Conservation (phyloP, 2,888 invertebrate genomes). For the Morpho deidamia region DNA sequence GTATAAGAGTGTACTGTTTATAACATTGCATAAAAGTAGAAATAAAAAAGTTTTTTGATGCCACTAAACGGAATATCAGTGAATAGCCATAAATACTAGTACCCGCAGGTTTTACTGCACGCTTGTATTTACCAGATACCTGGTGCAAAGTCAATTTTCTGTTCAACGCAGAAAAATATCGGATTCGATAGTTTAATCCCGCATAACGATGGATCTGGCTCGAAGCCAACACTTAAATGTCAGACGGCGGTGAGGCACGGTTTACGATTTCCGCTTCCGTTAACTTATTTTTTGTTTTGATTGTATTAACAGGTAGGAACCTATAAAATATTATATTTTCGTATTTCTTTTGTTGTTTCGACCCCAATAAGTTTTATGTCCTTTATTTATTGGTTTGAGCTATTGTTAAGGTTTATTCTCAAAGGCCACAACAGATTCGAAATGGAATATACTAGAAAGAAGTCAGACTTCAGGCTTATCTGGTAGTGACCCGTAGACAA, state of each 20-base stretch:
- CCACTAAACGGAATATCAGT: no score
- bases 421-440: neutral
- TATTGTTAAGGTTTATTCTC: neutral
- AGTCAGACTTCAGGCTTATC: no score
- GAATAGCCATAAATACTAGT: neutral
- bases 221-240: slow-evolving; percentile 31
- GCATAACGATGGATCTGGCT: slow-evolving; percentile 30
- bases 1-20: no score
- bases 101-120: neutral
- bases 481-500: no score
- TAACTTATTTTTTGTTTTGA: slow-evolving; percentile 35
- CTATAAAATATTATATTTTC: slow-evolving; percentile 29
- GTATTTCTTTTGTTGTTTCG: slow-evolving; percentile 19
- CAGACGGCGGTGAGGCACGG: slow-evolving; percentile 31
- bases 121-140: slow-evolving; percentile 2
- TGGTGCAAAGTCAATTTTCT: slow-evolving; percentile 3
- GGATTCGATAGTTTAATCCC: slow-evolving; percentile 14
- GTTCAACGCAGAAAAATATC: slow-evolving; percentile 4
- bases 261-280: slow-evolving; percentile 45
- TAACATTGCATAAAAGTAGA: no score
- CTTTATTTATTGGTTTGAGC: slow-evolving; percentile 18
- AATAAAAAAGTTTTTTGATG: no score
- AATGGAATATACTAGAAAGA: no score
- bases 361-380: slow-evolving; percentile 19
- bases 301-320: slow-evolving; percentile 27